A percentile compares a stretch with the other conserved stretches of the same genome.
phyloP scores from a whole-genome alignment of 2,113 vertebrate genomes.

The Amblyopsis rosae region DNA sequence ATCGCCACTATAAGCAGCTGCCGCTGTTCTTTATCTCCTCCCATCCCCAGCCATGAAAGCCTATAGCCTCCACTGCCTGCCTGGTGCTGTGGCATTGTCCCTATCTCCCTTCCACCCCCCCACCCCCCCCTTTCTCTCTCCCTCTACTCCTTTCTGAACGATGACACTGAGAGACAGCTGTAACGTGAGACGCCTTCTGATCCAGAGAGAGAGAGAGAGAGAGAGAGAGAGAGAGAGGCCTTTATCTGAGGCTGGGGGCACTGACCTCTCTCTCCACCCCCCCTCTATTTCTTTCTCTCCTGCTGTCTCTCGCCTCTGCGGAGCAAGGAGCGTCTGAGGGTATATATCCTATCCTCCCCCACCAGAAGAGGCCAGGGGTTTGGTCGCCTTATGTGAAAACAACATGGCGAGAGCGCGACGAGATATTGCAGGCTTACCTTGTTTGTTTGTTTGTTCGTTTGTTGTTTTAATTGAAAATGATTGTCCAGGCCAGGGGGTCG shows the following conservation, averaged over 20 bases:
- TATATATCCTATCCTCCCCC: constrained; percentile 56
- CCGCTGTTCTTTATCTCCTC: constrained; percentile 43
- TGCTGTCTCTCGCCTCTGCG: constrained; percentile 42
- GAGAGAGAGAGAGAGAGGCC: constrained; percentile 69
- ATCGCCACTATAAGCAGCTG: constrained; percentile 45
- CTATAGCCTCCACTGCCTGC: constrained; percentile 33
- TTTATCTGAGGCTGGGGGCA: constrained; percentile 73
- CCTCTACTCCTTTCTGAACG: constrained; percentile 62
- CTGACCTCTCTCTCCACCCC: constrained; percentile 64
- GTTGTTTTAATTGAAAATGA: no score
- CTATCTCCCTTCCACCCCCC: constrained; percentile 18
- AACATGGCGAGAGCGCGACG: neutral
- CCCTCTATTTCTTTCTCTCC: constrained; percentile 57
- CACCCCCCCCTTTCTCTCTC: constrained; percentile 25
- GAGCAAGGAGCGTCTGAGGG: constrained; percentile 24
- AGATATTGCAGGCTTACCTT: neutral
- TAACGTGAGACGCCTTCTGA: constrained; percentile 76
- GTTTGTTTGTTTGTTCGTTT: no score
- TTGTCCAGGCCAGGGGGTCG: no score
- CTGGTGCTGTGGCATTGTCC: constrained; percentile 59
- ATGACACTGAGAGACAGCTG: constrained; percentile 79
- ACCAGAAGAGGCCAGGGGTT: constrained; percentile 46
- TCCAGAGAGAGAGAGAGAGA: constrained; percentile 42
- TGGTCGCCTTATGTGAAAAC: constrained; percentile 33
- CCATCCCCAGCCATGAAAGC: constrained; percentile 51